These are phyloP conservation scores for Chironomus riparius DNA, from an alignment of 2,888 invertebrate species.

Conservation along the genomic window DNA sequence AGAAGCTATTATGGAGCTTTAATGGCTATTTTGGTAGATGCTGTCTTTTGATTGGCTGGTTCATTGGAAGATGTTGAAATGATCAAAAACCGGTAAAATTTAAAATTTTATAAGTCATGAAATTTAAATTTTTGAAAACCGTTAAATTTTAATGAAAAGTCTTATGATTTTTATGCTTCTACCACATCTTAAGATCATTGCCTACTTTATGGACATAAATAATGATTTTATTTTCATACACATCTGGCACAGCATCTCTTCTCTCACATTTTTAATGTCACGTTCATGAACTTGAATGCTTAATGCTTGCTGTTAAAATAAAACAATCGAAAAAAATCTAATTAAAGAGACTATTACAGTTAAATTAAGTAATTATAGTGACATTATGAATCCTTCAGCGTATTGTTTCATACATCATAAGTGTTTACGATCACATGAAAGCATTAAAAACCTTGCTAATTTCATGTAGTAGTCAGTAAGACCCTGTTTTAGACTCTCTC, in stretches of 20 bases:
- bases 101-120: too few species aligned
- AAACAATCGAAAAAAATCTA: neutral
- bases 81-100: too few species aligned
- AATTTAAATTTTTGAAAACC: too few species aligned
- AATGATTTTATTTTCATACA: too few species aligned
- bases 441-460: neutral
- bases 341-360: neutral
- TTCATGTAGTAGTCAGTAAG: neutral
- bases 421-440: neutral
- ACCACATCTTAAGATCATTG: neutral
- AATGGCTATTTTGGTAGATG: neutral
- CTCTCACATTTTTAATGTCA: too few species aligned
- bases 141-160: too few species aligned
- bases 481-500: neutral
- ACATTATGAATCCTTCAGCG: neutral
- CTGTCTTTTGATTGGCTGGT: neutral
- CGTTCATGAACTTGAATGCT: neutral
- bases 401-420: neutral
- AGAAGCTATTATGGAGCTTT: neutral
- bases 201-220: too few species aligned
- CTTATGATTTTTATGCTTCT: neutral
- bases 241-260: too few species aligned
- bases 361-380: neutral
- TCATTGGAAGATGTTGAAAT: neutral
- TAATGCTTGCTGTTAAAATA: neutral